Percentiles rank a stretch among this genome's conserved stretches.
Evolutionary conservation across 2,888 invertebrate species (phyloP).

Genomic region (Nebria brevicollis): DNA sequence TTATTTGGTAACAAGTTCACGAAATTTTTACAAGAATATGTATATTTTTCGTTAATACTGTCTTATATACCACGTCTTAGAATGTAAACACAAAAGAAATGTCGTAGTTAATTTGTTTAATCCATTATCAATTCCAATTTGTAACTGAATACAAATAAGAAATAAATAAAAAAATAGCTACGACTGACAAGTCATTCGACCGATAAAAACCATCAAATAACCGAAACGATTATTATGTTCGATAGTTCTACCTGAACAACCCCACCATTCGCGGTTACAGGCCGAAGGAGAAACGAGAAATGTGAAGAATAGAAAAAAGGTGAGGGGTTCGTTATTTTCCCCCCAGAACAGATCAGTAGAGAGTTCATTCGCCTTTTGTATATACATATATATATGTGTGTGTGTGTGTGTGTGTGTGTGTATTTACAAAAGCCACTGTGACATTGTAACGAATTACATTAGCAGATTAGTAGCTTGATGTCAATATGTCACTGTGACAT

Average conservation of each 20-base stretch:
- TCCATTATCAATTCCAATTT: neutral
- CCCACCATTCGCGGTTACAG: neutral
- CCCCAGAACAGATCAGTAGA: neutral
- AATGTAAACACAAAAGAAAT: neutral
- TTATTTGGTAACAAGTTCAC: too few relatives aligned
- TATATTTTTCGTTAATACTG: too few relatives aligned
- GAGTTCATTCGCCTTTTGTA: slow-evolving; percentile 54
- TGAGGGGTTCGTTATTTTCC: neutral
- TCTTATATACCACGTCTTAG: neutral
- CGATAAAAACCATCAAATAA: neutral
- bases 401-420: slow-evolving; percentile 48
- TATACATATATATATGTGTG: slow-evolving; percentile 48
- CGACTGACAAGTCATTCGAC: neutral
- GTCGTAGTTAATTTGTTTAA: neutral
- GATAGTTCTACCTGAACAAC: neutral
- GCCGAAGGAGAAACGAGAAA: neutral
- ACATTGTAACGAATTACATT: slow-evolving; percentile 62
- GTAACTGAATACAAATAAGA: neutral
- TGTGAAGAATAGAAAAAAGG: neutral
- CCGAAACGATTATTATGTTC: neutral
- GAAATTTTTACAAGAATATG: too few relatives aligned
- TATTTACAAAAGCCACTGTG: slow-evolving; percentile 53
- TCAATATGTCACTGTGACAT: slow-evolving; percentile 52
- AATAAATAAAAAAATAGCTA: neutral
- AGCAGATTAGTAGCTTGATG: slow-evolving; percentile 60